Base-by-base conservation (phyloP, 2,888 invertebrate genomes). In the Dasypogon diadema region DNA sequence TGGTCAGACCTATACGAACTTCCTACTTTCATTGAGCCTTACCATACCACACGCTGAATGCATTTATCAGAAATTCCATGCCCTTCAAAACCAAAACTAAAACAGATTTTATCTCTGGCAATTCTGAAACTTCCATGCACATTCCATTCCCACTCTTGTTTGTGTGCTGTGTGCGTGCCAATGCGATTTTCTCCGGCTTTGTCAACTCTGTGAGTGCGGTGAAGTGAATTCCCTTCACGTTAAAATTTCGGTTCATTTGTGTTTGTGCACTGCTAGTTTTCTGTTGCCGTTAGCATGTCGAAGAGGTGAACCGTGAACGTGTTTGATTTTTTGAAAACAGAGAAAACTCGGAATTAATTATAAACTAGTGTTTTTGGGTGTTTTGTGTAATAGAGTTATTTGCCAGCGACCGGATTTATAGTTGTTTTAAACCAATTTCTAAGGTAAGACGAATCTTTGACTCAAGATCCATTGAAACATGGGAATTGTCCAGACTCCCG, bases 221-320 rank as follows among this genome's bases (percentile, higher is more conserved):
- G n/a, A n/a, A n/a, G n/a, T n/a, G n/a, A n/a, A n/a, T 77, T 78
- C 76, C 74, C 75, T 72, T 75, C 74, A 73, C 76, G 26, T 75
- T 76, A 42, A 68, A 73, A 76, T n/a, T n/a, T n/a, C n/a, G n/a
- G 48, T 75, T 77, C 58, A 70, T 70, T 70, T 70, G 70, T 70
- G 74, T 77, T 42, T 78, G 77, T 73, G 70, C 72, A 72, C 72
- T 65, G 74, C 51, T 76, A 74, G 77, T 78, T 55, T 78, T 77
- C 75, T 79, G 77, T 79, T 78, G 77, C 79, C 78, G 77, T 78
- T 79, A 79, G 78, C 76, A 78, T 77, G 78, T 76, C 75, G 70
- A 76, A 78, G 76, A 77, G 79, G 76, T 79, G 58, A 79, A 79
- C 72, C 72, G 72, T 73, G 72, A 73, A 73, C 73, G 73, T 73